Evolutionary conservation across 2,113 vertebrate genomes (phyloP), one percentile per base, ranked within the genome.

Genomic region (Odobenus rosmarus): DNA sequence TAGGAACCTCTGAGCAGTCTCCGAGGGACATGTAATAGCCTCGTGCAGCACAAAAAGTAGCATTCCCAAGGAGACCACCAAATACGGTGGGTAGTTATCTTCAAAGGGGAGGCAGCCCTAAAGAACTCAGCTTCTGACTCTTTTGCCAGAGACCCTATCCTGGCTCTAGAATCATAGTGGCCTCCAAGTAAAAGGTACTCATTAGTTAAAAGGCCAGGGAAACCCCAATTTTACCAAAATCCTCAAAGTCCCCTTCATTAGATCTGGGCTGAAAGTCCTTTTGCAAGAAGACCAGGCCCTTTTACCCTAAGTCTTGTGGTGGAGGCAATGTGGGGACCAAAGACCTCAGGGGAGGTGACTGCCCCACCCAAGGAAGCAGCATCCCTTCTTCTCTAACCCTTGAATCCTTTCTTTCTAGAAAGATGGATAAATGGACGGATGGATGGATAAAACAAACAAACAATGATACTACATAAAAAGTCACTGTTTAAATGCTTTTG

Each of bases 201-300:
- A 9, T 77, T 59, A 39, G 21, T 53, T 26, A 36, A 74, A 62
- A 83, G 71, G 2, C 33, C 55, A 88, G 5, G 13, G 49, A 93
- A 64, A 19, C 1, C 42, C n/a, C n/a, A 59, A 69, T 67, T 53
- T 21, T 95, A n/a, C 3, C 42, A 23, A 84, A 55, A 62, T 49
- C 28, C 67, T 87, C 74, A 2, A 93, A 42, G 19, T 71, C n/a
- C 2, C 8, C 53, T 83, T 59, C 46, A 53, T 14, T 6, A 4
- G 13, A 26, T 69, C 28, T 83, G 62, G 42, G 87, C 81, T 82
- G 49, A 79, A 88, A 93, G 81, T 61, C 77, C 26, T 69, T 42
- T 93, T 39, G 61, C 7, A 36, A n/a, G 62, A 1, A 19, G 0
- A 71, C 23, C 8, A n/a, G 28, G 31, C 1, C 46, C 51, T 80